Base-by-base conservation (phyloP, 2,888 invertebrate species). In the Operophtera brumata region DNA sequence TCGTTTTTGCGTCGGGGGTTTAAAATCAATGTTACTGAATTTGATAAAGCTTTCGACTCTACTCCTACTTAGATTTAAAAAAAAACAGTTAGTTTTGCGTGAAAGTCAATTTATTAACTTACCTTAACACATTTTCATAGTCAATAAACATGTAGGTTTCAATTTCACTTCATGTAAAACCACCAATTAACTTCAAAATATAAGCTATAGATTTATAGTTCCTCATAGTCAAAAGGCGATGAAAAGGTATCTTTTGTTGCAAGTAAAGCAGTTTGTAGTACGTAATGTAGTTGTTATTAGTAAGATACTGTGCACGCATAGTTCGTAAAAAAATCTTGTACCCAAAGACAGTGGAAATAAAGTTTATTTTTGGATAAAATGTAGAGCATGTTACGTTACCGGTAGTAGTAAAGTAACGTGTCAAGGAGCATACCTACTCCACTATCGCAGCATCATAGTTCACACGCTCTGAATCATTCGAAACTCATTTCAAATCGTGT, bases 391-490 rank as follows among this genome's bases (percentile, higher is more conserved):
- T 42, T 50, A 41, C 41, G 40, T 45, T 45, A 46, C 42, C 41
- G 40, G 39, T 35, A 46, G 39, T 20, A 20, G 28, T 30, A 14
- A 20, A 44, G 56, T 48, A 53, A 57, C 57, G 54, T 63, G 59
- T 57, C 62, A 62, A 58, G 59, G 58, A 57, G 51, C 58, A 46
- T 55, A 52, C 40, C 47, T 56, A 58, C 51, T 54, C 39, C 48
- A 50, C 61, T 68, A 71, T 72, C 69, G 50, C 47, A 57, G 56
- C 61, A 67, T 68, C 69, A 59, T 60, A 61, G 67, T 77, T 84
- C 84, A 66, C 85, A 85, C 84, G 86, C 84, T 84, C 84, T 74
- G 71, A 77, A 84, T 82, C 72, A 59, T 66, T 61, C 54, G 47
- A 55, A 63, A 59, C 59, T 59, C 59, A 69, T 68, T 64, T 60